phyloP scores from a whole-genome alignment of 2,888 invertebrate species.

The Mimumesa dahlbomi region DNA sequence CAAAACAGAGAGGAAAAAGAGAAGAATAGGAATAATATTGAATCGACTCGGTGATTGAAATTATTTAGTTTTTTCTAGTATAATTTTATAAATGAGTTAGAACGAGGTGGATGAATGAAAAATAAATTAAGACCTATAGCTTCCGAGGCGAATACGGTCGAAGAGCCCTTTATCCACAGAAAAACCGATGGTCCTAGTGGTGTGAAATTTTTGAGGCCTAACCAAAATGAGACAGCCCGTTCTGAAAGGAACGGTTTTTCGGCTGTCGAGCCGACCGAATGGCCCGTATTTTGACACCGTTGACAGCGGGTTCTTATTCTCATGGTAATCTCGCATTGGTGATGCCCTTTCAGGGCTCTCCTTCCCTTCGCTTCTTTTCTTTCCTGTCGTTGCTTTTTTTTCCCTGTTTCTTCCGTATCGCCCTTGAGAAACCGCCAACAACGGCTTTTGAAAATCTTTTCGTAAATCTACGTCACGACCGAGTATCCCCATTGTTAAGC shows the following conservation, averaged over 20 bases:
- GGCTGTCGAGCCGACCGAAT: slow-evolving; percentile 31
- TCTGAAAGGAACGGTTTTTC: slow-evolving; percentile 10
- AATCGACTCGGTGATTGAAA: no score
- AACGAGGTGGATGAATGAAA: not conserved
- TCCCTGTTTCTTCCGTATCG: slow-evolving; percentile 11
- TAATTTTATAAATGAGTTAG: not conserved
- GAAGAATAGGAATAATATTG: no score
- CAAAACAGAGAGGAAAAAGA: no score
- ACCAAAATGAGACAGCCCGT: not conserved
- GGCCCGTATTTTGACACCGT: slow-evolving; percentile 65
- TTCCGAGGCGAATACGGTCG: not conserved
- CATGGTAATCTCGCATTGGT: slow-evolving; percentile 55
- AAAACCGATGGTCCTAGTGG: not conserved
- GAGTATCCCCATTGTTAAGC: slow-evolving; percentile 28
- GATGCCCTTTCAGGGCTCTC: slow-evolving; percentile 36
- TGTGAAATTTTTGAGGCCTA: slow-evolving; percentile 42
- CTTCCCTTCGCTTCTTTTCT: not conserved
- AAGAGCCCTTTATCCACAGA: not conserved
- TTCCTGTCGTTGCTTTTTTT: not conserved
- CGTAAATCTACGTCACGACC: slow-evolving; percentile 38
- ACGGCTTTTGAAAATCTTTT: slow-evolving; percentile 42
- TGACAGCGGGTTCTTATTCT: slow-evolving; percentile 64
- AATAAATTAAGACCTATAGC: not conserved
- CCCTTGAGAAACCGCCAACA: slow-evolving; percentile 31
- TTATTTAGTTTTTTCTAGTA: no score